Conservation (phyloP, 2,888 invertebrate genomes). For the Hybos culiciformis region DNA sequence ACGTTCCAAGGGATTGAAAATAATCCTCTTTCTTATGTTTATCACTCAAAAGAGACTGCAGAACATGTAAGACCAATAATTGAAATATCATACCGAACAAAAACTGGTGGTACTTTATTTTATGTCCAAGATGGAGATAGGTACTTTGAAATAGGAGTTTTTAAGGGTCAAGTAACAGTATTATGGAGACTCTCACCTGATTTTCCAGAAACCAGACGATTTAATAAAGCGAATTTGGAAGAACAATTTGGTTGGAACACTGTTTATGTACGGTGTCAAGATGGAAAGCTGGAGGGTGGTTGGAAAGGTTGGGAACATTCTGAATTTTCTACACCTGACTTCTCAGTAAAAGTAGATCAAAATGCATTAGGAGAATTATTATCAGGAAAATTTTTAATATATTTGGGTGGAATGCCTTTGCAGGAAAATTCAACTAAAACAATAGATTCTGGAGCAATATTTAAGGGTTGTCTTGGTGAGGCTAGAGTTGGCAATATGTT, state of each 20-base stretch:
- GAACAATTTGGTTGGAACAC: conserved; percentile 46
- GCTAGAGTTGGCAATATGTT: conserved; percentile 70
- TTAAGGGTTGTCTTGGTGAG: conserved; percentile 77
- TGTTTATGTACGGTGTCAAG: conserved; percentile 42
- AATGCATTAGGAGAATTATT: conserved; percentile 30
- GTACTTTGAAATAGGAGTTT: conserved; percentile 56
- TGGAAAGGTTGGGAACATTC: conserved; percentile 36
- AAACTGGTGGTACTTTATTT: conserved; percentile 64
- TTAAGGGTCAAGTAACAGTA: conserved; percentile 51
- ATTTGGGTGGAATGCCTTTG: conserved; percentile 37
- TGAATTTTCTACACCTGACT: conserved; percentile 31
- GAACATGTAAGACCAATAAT: conserved; percentile 30
- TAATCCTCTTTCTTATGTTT: conserved; percentile 28
- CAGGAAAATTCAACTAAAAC: conserved; percentile 25
- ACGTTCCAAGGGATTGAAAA: conserved; percentile 65
- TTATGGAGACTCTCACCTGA: conserved; percentile 39
- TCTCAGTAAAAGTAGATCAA: conserved; percentile 31
- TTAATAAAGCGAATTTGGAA: conserved; percentile 45
- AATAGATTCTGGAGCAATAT: conserved; percentile 31
- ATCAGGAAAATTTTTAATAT: conserved; percentile 33
- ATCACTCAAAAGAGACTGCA: conserved; percentile 18
- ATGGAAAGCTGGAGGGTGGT: conserved; percentile 33
- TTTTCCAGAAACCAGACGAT: conserved; percentile 37
- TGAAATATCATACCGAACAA: conserved; percentile 48
- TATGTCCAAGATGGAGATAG: conserved; percentile 46